Conservation (phyloP, 2,113 vertebrate species). For the Atherinomorus stipes region DNA sequence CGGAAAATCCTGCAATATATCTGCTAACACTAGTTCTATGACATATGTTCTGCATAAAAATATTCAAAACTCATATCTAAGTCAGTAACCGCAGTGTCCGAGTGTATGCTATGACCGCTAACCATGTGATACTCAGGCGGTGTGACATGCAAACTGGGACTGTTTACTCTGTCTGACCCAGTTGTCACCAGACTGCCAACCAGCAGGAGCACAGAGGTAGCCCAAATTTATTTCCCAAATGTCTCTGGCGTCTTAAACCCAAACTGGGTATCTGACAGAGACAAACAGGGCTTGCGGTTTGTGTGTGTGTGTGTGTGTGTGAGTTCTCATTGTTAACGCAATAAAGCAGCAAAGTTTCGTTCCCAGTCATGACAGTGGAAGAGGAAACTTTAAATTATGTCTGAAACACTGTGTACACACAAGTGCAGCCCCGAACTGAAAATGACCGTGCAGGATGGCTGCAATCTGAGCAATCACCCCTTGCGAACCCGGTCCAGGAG, state of each 20-base stretch:
- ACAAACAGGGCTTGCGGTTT: slow-evolving; percentile 28
- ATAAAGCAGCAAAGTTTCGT: too few relatives aligned
- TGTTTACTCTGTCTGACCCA: slow-evolving; percentile 82
- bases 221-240: slow-evolving; percentile 62
- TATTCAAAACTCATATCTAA: background rate
- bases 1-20: too few relatives aligned
- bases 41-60: background rate
- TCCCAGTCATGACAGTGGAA: too few relatives aligned
- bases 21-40: background rate
- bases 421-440: too few relatives aligned
- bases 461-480: too few relatives aligned
- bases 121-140: slow-evolving; percentile 49
- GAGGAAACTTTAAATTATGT: slow-evolving; percentile 16
- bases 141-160: slow-evolving; percentile 58
- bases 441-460: too few relatives aligned
- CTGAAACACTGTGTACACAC: too few relatives aligned
- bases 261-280: slow-evolving; percentile 41
- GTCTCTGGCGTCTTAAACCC: slow-evolving; percentile 36
- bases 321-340: too few relatives aligned
- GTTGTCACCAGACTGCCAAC: slow-evolving; percentile 68
- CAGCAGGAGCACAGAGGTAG: slow-evolving; percentile 54
- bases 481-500: too few relatives aligned
- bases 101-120: too few relatives aligned
- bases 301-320: background rate
- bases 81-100: background rate